Evolutionary conservation across 1,140 invertebrate species (phyloP).

Genomic region (Latrodectus geometricus): DNA sequence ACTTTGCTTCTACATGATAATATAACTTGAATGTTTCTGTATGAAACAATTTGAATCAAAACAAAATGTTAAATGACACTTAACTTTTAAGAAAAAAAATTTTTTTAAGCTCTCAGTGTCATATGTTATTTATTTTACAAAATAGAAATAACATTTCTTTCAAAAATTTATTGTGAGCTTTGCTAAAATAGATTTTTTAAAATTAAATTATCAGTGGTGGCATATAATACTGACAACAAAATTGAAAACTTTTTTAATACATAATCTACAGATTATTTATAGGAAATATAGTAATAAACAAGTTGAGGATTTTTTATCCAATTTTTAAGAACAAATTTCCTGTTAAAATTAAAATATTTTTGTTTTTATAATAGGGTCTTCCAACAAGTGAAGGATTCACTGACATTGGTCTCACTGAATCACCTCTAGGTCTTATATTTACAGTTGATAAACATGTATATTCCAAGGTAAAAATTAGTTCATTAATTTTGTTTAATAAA

Average conservation of each 20-base stretch:
- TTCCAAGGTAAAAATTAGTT: constrained; percentile 48
- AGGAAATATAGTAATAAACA: neutral
- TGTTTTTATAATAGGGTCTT: constrained; percentile 23
- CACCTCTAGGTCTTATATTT: constrained; percentile 5
- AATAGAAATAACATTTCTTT: neutral
- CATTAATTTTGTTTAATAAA: neutral
- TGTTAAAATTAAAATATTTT: neutral
- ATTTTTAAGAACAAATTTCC: neutral
- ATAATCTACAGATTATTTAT: neutral
- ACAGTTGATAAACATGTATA: constrained; percentile 55
- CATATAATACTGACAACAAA: neutral
- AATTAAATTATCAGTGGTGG: neutral
- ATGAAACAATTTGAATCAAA: too few relatives aligned
- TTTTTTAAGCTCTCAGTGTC: too few relatives aligned
- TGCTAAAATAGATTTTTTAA: neutral
- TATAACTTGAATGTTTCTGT: too few relatives aligned
- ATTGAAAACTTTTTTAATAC: neutral
- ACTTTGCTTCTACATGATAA: too few relatives aligned
- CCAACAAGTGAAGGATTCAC: constrained; percentile 43
- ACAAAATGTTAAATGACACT: too few relatives aligned
- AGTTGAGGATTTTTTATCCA: neutral
- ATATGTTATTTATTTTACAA: too few relatives aligned
- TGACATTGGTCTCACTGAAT: constrained; percentile 24
- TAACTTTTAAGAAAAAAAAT: too few relatives aligned
- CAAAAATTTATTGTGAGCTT: neutral